A percentile compares a stretch with the other conserved stretches of the same genome.
Conservation (phyloP, 2,888 invertebrate genomes). For the Lepidochitona cinerea region DNA sequence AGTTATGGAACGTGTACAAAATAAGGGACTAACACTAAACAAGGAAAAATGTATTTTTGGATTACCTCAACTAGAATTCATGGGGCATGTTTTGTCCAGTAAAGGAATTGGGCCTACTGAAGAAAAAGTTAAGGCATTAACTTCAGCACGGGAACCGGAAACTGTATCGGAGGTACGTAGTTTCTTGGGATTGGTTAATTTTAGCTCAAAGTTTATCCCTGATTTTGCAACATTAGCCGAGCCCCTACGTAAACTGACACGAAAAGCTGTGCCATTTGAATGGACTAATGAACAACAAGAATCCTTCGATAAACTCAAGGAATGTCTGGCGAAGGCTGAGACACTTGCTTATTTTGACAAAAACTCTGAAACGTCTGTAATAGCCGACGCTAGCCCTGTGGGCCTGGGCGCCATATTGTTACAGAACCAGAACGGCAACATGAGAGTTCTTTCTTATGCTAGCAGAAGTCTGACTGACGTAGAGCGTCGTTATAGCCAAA, state of each 20-base stretch:
- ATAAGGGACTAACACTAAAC: conserved; percentile 18
- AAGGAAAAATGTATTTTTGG: conserved; percentile 16
- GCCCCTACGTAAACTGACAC: conserved; percentile 17
- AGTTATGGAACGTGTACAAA: conserved; percentile 6
- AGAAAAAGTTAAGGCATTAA: conserved; percentile 9
- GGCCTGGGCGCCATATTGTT: conserved; percentile 17
- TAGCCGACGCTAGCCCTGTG: conserved; percentile 16
- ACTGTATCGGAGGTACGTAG: conserved; percentile 6
- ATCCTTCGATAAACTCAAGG: conserved; percentile 12
- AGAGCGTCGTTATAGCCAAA: background rate
- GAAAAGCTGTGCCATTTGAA: conserved; percentile 9
- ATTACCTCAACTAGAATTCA: conserved; percentile 17
- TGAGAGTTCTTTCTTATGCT: background rate
- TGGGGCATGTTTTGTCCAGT: conserved; percentile 11
- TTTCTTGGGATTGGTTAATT: conserved; percentile 32
- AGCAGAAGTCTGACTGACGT: background rate
- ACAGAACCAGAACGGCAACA: conserved; percentile 11
- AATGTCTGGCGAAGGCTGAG: conserved; percentile 11
- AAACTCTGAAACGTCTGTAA: conserved; percentile 3
- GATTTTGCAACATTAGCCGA: conserved; percentile 29
- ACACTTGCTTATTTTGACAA: conserved; percentile 19
- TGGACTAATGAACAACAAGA: conserved; percentile 18
- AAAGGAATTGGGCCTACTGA: conserved; percentile 2
- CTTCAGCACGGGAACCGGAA: conserved; percentile 1
- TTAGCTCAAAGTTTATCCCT: conserved; percentile 20